Conservation (phyloP, 2,888 invertebrate genomes). For the Geotrupes spiniger region DNA sequence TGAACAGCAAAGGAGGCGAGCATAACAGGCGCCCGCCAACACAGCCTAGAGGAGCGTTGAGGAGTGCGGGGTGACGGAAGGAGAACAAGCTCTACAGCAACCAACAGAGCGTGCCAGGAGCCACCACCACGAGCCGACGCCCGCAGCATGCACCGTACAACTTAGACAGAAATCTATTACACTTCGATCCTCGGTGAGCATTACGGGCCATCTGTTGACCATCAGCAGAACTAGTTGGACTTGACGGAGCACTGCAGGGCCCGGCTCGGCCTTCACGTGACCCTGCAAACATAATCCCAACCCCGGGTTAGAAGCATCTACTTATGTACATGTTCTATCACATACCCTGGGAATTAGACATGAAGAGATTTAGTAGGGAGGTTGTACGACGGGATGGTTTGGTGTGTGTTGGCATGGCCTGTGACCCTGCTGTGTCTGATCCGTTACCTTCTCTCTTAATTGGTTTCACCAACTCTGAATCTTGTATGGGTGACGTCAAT, state of each 20-base stretch:
- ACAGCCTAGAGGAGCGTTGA: constrained; percentile 28
- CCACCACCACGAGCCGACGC: constrained; percentile 35
- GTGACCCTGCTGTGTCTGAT: constrained; percentile 40
- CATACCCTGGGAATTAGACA: constrained; percentile 91
- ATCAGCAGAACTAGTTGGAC: constrained; percentile 64
- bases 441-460: constrained; percentile 65
- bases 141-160: constrained; percentile 36
- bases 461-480: constrained; percentile 50
- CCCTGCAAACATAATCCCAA: constrained; percentile 61
- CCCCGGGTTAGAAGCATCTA: constrained; percentile 60
- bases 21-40: constrained; percentile 33
- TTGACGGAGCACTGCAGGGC: constrained; percentile 62
- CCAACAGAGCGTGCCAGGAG: constrained; percentile 34
- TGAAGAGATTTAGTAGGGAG: constrained; percentile 92
- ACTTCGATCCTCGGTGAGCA: constrained; percentile 80
- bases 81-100: constrained; percentile 34
- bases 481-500: constrained; percentile 42
- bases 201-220: constrained; percentile 67
- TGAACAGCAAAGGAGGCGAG: constrained; percentile 8
- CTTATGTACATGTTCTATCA: constrained; percentile 27
- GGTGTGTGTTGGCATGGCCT: constrained; percentile 56
- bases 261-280: constrained; percentile 54
- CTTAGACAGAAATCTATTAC: constrained; percentile 56
- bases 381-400: constrained; percentile 90
- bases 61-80: constrained; percentile 21